These are phyloP conservation scores for Leucophenga maculata DNA, from an alignment of 2,888 invertebrate species.

Conservation along the genomic window DNA sequence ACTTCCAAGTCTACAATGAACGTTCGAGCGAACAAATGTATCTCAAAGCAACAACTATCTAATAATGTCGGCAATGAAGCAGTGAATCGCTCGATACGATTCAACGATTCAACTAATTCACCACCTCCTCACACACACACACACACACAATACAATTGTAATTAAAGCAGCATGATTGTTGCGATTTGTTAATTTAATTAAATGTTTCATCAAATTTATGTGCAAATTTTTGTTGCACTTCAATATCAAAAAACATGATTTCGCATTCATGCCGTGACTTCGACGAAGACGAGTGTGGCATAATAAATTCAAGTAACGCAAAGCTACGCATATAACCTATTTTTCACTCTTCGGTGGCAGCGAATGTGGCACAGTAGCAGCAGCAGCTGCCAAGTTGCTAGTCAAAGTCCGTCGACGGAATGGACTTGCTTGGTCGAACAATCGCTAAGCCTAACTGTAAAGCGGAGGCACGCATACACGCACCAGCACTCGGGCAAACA, in stretches of 20 bases:
- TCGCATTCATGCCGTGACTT: background rate
- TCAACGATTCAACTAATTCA: background rate
- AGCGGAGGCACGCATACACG: conserved; percentile 56
- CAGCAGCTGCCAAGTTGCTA: background rate
- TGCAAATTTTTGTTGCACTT: conserved; percentile 12
- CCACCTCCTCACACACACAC: background rate
- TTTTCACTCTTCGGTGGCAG: background rate
- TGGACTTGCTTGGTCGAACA: conserved; percentile 27
- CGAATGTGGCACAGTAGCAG: conserved; percentile 9
- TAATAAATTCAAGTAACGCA: conserved; percentile 13
- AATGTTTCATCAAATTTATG: conserved; percentile 40
- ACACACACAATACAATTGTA: conserved; percentile 31
- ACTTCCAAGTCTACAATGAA: conserved; percentile 12
- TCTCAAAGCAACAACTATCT: background rate
- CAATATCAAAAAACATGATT: background rate
- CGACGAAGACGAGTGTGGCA: conserved; percentile 8
- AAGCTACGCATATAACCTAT: conserved; percentile 1
- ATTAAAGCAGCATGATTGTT: conserved; percentile 48
- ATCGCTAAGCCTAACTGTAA: conserved; percentile 48
- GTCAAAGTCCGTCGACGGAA: background rate
- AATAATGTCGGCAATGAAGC: conserved; percentile 33
- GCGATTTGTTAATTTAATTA: conserved; percentile 66
- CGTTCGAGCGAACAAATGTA: background rate
- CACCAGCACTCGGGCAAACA: conserved; percentile 12
- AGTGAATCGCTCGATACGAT: conserved; percentile 36